Percentiles rank a stretch among this genome's conserved stretches.
Evolutionary conservation across 2,797 vertebrate species (phyloP).

Genomic region (Propithecus deckenii): DNA sequence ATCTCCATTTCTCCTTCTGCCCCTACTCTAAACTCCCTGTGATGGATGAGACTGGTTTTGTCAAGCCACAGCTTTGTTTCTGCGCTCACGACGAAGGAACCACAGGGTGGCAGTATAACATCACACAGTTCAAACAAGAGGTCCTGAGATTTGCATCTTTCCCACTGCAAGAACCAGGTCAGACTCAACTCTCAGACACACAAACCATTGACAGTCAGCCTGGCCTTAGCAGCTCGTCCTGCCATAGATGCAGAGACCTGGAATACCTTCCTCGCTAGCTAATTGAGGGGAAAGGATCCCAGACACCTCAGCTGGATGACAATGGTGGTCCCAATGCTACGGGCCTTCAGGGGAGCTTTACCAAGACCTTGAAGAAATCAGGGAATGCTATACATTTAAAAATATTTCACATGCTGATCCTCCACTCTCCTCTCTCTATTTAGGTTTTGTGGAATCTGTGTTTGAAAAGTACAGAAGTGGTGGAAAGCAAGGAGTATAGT

Average conservation of each 20-base stretch:
- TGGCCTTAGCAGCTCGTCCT: neutral
- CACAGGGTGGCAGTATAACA: conserved; percentile 84
- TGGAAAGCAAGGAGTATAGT: neutral
- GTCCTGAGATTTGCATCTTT: fast-evolving
- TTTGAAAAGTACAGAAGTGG: neutral
- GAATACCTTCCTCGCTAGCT: neutral
- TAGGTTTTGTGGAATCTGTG: neutral
- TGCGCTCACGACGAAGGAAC: neutral
- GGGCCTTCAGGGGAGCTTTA: no score
- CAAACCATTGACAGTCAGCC: neutral
- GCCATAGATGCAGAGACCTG: neutral
- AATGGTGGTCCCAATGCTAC: neutral
- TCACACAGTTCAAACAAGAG: neutral
- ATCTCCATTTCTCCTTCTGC: neutral
- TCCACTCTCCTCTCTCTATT: neutral
- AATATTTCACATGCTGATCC: neutral
- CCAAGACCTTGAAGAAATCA: neutral
- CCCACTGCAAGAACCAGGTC: no score
- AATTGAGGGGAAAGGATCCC: neutral
- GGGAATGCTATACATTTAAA: neutral
- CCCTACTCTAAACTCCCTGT: fast-evolving
- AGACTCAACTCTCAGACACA: neutral
- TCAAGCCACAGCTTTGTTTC: neutral
- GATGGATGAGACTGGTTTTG: neutral
- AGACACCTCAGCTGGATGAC: neutral